Evolutionary conservation across 2,888 invertebrate genomes (phyloP).

Genomic region (Cerastis leucographa): DNA sequence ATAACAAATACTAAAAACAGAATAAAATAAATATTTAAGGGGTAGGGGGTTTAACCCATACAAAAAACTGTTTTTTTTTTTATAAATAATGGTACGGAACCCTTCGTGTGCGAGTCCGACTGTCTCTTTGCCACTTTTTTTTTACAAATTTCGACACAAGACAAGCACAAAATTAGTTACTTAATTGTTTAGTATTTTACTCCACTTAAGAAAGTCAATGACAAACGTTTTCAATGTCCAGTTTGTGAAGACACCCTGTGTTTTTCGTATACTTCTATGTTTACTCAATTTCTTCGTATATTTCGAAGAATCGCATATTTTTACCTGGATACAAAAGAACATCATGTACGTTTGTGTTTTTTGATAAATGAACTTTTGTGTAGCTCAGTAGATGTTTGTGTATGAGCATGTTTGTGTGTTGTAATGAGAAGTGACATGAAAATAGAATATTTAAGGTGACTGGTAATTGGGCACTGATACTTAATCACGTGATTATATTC

Average conservation of each 20-base stretch:
- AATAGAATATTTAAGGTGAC: conserved; percentile 2
- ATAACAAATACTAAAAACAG: too few species aligned
- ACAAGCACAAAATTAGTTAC: background rate
- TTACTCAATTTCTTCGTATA: too few species aligned
- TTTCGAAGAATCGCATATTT: background rate
- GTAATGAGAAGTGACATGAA: conserved; percentile 7
- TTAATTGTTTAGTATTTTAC: background rate
- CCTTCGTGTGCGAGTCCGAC: too few species aligned
- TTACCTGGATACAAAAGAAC: background rate
- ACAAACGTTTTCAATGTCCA: background rate
- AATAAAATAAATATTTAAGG: too few species aligned
- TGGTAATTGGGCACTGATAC: too few species aligned
- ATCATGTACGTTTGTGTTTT: background rate
- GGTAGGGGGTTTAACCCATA: too few species aligned
- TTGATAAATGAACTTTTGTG: background rate
- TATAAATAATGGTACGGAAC: too few species aligned
- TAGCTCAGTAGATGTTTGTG: background rate
- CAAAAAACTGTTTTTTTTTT: too few species aligned
- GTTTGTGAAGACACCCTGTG: background rate
- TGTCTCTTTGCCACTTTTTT: too few species aligned
- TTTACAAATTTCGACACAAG: background rate
- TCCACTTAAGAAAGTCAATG: background rate
- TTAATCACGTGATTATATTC: too few species aligned
- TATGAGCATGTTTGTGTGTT: background rate
- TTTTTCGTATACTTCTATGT: too few species aligned